Evolutionary conservation across 2,888 invertebrate species (phyloP).

Genomic region (Zonitis immaculata): DNA sequence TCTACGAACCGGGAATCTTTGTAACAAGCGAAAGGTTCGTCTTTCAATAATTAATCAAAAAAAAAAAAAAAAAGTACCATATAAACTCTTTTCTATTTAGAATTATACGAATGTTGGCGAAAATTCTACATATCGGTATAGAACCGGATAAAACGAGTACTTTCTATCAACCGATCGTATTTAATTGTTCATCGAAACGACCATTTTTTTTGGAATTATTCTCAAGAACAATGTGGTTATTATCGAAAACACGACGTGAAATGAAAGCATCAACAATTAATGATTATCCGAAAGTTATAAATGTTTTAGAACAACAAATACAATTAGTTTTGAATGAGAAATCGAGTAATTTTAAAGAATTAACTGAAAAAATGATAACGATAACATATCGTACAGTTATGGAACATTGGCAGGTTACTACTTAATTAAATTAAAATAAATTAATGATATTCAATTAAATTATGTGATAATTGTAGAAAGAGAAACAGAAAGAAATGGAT

Average conservation of each 20-base stretch:
- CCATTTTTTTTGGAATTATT: slow-evolving; percentile 45
- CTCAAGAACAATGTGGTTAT: slow-evolving; percentile 43
- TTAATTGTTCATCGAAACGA: slow-evolving; percentile 34
- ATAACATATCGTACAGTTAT: slow-evolving; percentile 38
- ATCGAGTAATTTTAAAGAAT: slow-evolving; percentile 37
- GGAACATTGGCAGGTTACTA: slow-evolving; percentile 42
- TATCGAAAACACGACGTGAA: slow-evolving; percentile 44
- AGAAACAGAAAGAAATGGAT: slow-evolving; percentile 37
- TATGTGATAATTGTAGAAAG: no score
- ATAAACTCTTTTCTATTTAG: slow-evolving; percentile 27
- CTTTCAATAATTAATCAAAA: no score
- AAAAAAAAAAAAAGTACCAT: no score
- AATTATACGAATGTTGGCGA: slow-evolving; percentile 39
- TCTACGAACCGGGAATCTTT: slow-evolving; percentile 41
- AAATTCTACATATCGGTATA: slow-evolving; percentile 39
- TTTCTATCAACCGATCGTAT: slow-evolving; percentile 42
- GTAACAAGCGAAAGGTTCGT: slow-evolving; percentile 39
- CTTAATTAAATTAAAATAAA: no score
- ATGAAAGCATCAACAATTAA: slow-evolving; percentile 43
- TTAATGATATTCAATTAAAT: no score
- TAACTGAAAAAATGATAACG: slow-evolving; percentile 37
- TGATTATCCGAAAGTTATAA: slow-evolving; percentile 44
- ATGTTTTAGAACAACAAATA: slow-evolving; percentile 41
- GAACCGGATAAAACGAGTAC: slow-evolving; percentile 34
- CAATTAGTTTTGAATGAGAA: slow-evolving; percentile 37